Conservation (phyloP, 2,113 vertebrate species). For the Rana temporaria region DNA sequence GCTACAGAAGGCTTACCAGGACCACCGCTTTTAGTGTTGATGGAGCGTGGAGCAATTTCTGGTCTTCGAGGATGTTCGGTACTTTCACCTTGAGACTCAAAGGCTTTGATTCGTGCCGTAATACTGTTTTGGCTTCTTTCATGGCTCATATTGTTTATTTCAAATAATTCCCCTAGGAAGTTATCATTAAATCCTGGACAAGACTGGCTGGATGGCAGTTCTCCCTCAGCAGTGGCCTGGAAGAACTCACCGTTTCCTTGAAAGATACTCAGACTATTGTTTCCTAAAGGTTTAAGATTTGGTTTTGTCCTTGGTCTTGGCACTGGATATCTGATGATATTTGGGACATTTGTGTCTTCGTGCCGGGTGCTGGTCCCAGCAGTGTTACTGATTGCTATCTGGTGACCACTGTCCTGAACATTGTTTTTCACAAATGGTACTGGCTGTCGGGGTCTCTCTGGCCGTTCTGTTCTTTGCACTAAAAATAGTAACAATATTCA, state of each 20-base stretch:
- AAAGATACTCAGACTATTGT: slow-evolving; percentile 70
- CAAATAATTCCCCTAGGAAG: slow-evolving; percentile 63
- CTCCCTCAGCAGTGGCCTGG: slow-evolving; percentile 22
- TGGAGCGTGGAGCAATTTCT: slow-evolving; percentile 76
- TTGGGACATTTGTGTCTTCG: slow-evolving; percentile 65
- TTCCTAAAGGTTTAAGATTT: slow-evolving; percentile 72
- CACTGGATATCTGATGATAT: slow-evolving; percentile 75
- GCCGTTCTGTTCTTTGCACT: slow-evolving; percentile 73
- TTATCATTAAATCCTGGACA: slow-evolving; percentile 72
- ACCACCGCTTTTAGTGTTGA: slow-evolving; percentile 67
- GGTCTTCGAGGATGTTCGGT: slow-evolving; percentile 74
- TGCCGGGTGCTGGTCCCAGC: slow-evolving; percentile 66
- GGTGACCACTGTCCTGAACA: slow-evolving; percentile 63
- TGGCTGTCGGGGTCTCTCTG: slow-evolving; percentile 80
- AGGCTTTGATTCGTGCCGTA: slow-evolving; percentile 86
- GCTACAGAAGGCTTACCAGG: slow-evolving; percentile 81
- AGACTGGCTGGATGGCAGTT: slow-evolving; percentile 65
- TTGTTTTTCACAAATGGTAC: slow-evolving; percentile 61
- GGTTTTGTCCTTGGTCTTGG: slow-evolving; percentile 87
- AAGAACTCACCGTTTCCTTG: slow-evolving; percentile 63
- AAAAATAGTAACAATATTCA: slow-evolving; percentile 57
- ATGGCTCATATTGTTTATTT: slow-evolving; percentile 76
- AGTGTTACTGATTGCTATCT: slow-evolving; percentile 67
- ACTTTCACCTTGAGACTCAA: slow-evolving; percentile 82
- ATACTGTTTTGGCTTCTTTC: slow-evolving; percentile 80